Evolutionary conservation across 2,113 vertebrate genomes (phyloP).

Genomic region (Ceratotherium simum): DNA sequence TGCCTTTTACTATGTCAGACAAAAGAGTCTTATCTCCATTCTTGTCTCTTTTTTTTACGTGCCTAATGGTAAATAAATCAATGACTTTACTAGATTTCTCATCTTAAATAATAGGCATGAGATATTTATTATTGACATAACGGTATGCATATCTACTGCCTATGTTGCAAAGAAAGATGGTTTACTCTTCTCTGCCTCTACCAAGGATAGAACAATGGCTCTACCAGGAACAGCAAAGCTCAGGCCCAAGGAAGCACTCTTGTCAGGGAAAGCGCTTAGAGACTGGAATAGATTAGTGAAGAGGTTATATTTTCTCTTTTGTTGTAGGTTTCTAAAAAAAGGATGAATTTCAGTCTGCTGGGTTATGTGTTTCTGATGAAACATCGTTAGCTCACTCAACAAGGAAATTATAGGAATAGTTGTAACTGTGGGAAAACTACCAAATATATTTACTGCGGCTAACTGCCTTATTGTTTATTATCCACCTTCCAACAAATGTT

Average conservation of each 20-base stretch:
- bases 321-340: slow-evolving; percentile 1
- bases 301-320: not conserved
- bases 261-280: not conserved
- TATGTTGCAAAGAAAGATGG: not conserved
- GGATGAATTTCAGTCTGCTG: not conserved
- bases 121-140: not conserved
- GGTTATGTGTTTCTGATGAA: slow-evolving; percentile 2
- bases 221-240: not conserved
- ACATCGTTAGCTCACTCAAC: not conserved
- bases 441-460: not conserved
- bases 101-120: not conserved
- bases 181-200: not conserved
- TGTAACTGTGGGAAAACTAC: not conserved
- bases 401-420: not conserved
- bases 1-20: slow-evolving; percentile 7
- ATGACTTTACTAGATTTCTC: slow-evolving; percentile 1
- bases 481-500: slow-evolving; percentile 8
- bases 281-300: not conserved
- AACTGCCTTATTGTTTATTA: slow-evolving; percentile 6
- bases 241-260: not conserved
- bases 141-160: not conserved
- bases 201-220: not conserved
- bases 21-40: slow-evolving; percentile 17
- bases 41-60: not conserved
- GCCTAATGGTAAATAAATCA: not conserved